Conservation (phyloP, 2,113 vertebrate genomes). For the Heterotis niloticus region DNA sequence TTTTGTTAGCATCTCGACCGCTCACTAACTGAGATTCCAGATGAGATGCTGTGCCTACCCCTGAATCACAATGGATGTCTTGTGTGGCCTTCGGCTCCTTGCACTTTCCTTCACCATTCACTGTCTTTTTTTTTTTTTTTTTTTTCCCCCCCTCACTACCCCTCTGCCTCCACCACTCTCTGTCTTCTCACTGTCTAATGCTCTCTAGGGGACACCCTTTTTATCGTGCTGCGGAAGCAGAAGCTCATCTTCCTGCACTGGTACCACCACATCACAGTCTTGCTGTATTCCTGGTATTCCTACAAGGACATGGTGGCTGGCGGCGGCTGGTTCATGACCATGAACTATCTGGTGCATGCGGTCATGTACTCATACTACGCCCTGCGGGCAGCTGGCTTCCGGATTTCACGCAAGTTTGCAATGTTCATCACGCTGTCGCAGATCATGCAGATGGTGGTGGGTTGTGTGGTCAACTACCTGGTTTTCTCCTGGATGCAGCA, state of each 20-base stretch:
- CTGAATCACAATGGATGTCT: conserved; percentile 15
- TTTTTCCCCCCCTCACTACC: neutral
- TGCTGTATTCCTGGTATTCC: conserved; percentile 99
- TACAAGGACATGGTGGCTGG: conserved; percentile 99
- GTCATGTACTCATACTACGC: conserved; percentile 99
- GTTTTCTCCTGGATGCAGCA: conserved; percentile 98
- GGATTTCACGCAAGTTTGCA: conserved; percentile 90
- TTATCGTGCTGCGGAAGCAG: conserved; percentile 97
- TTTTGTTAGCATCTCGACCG: conserved; percentile 9
- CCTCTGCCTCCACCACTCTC: neutral
- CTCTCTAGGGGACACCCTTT: conserved; percentile 86
- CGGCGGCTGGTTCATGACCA: conserved; percentile 99
- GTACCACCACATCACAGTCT: conserved; percentile 99
- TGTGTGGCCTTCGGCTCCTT: conserved; percentile 10
- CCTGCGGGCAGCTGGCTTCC: conserved; percentile 88
- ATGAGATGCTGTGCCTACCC: conserved; percentile 3
- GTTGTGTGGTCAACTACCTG: conserved; percentile 94
- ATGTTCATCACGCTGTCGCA: conserved; percentile 98
- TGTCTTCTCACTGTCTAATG: neutral
- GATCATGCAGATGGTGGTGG: conserved; percentile 97
- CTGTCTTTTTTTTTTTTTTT: neutral
- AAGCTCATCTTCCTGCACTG: conserved; percentile 99
- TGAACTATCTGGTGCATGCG: conserved; percentile 96
- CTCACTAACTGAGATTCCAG: neutral
- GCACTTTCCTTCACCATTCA: conserved; percentile 4